Evolutionary conservation across 2,888 invertebrate species (phyloP).

Genomic region (Vanessa cardui): DNA sequence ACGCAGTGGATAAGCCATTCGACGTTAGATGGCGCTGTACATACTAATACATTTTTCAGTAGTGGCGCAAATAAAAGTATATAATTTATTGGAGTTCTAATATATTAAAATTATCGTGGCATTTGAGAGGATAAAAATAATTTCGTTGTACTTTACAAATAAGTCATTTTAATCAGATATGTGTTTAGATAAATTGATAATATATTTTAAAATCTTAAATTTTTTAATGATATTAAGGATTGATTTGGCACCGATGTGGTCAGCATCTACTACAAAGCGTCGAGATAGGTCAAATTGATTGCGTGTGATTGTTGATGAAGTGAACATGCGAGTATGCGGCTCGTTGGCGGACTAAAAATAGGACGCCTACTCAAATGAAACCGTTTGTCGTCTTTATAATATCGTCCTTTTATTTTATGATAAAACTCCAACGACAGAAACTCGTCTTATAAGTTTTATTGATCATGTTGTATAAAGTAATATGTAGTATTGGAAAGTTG

Average conservation of each 20-base stretch:
- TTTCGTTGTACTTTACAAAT: background rate
- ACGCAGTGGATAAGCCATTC: slow-evolving; percentile 51
- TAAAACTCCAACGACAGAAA: background rate
- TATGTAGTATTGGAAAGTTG: background rate
- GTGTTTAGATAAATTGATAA: background rate
- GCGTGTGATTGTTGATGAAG: slow-evolving; percentile 66
- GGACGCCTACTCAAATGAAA: slow-evolving; percentile 42
- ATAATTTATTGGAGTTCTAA: too few relatives aligned
- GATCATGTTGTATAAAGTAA: background rate
- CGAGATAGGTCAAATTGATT: slow-evolving; percentile 74
- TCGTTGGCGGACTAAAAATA: slow-evolving; percentile 70
- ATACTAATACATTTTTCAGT: background rate
- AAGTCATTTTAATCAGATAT: background rate
- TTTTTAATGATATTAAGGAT: slow-evolving; percentile 21
- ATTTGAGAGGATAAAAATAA: background rate
- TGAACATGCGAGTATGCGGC: slow-evolving; percentile 50
- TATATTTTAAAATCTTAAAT: background rate
- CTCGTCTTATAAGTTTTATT: slow-evolving; percentile 3
- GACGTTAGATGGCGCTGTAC: slow-evolving; percentile 57
- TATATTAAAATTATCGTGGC: too few relatives aligned
- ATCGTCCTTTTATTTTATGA: slow-evolving; percentile 34
- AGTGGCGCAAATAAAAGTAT: too few relatives aligned
- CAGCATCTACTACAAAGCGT: slow-evolving; percentile 52
- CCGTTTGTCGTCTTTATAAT: slow-evolving; percentile 38
- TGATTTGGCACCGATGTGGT: slow-evolving; percentile 14